Percentiles rank a stretch among this genome's conserved stretches.
Conservation (phyloP, 2,888 invertebrate species). For the Leptogaster cylindrica region DNA sequence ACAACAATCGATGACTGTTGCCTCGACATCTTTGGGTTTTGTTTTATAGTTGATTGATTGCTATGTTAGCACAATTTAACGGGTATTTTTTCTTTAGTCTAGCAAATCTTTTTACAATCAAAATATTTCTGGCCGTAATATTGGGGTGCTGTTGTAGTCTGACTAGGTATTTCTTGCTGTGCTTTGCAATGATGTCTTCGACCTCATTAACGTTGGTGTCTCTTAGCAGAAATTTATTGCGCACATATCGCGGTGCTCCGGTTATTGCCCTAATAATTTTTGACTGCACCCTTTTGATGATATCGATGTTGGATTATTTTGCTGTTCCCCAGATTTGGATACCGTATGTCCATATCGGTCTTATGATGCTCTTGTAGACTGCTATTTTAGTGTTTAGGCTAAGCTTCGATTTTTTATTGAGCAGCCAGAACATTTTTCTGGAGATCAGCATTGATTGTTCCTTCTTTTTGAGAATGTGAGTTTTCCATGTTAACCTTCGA, state of each 20-base stretch:
- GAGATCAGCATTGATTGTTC: neutral
- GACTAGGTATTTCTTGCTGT: neutral
- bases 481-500: slow-evolving; percentile 3
- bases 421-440: neutral
- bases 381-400: slow-evolving; percentile 4
- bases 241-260: neutral
- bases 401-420: neutral
- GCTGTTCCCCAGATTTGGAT: slow-evolving; percentile 3
- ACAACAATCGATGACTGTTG: no score
- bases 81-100: slow-evolving; percentile 4
- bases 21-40: no score
- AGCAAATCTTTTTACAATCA: neutral
- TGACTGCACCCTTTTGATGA: neutral
- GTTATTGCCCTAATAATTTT: slow-evolving; percentile 1
- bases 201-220: neutral
- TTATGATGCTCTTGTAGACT: slow-evolving; percentile 1
- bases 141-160: slow-evolving; percentile 1
- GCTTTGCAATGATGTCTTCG: neutral
- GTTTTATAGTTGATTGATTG: no score
- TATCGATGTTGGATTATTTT: neutral
- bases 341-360: neutral
- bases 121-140: neutral
- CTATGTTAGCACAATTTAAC: neutral
- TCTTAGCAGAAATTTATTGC: neutral
- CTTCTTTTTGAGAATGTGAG: neutral